Base-by-base conservation (phyloP, 2,113 vertebrate species). In the Andinoacara biseriatus region DNA sequence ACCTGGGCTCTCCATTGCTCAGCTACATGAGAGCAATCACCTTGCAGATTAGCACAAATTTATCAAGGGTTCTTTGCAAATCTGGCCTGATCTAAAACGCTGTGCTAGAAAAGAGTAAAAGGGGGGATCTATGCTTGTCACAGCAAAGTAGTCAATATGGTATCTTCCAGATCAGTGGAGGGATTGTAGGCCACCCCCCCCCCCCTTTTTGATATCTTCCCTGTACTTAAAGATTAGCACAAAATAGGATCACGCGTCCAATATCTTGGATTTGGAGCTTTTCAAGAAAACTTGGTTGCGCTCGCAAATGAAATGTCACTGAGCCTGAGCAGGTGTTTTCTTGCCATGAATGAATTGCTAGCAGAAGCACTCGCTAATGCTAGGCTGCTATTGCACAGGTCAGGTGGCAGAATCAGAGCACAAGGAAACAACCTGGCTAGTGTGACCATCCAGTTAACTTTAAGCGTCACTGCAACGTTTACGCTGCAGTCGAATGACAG, bases 101-200 rank as follows among this genome's bases (percentile, higher is more conserved):
- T 84, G 67, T 74, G 78, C 80, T 88, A 54, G n/a, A 26, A 13
- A 22, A 56, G 65, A 72, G 79, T 52, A 24, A 63, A 69, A 69
- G 24, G 65, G 31, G 29, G 58, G 3, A 76, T 65, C 60, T 22
- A 4, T 83, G 87, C 72, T 20, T 88, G 80, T 79, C 86, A 89
- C 62, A 83, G 90, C 65, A 77, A n/a, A 83, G 59, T 43, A 83
- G 76, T 80, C 76, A 38, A 85, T 58, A 83, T 90, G 91, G 92
- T 92, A 88, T 90, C 87, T 86, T 87, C 91, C 92, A 90, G 40
- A 89, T 80, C 81, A 82, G 83, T 81, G 76, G 35, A n/a, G 75
- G 77, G 76, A 90, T 56, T 59, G 76, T 3, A 91, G 90, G 89
- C 92, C 91, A 87, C 10, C 81, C 62, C 40, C 40, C 62, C 40